Evolutionary conservation across 2,888 invertebrate species (phyloP).

Genomic region (Baccha elongata): DNA sequence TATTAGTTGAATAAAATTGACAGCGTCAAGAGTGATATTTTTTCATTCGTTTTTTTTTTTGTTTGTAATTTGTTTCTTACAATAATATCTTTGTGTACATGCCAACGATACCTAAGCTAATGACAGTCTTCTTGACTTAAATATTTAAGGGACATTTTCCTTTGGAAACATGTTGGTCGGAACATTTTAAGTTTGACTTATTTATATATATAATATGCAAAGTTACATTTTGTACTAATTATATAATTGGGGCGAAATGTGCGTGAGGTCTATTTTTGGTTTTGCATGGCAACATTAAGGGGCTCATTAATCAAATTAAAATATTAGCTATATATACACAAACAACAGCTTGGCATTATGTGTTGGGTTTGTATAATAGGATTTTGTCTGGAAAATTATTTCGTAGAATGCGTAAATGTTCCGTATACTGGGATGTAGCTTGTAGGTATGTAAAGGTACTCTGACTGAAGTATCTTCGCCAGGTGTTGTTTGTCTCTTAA

Average conservation of each 20-base stretch:
- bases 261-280: conserved; percentile 15
- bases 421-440: too few species aligned
- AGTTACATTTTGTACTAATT: neutral
- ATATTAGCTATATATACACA: conserved; percentile 1
- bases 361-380: neutral
- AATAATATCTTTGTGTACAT: neutral
- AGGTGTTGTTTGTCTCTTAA: too few species aligned
- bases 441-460: too few species aligned
- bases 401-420: too few species aligned
- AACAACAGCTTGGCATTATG: neutral
- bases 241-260: conserved; percentile 12
- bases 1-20: conserved; percentile 23
- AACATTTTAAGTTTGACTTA: too few species aligned
- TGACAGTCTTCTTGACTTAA: neutral
- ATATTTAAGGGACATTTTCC: neutral
- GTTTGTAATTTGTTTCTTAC: neutral
- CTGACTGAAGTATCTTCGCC: too few species aligned
- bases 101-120: too few species aligned
- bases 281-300: neutral
- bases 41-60: neutral
- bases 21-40: neutral
- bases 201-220: too few species aligned
- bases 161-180: neutral
- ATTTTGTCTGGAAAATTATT: too few species aligned
- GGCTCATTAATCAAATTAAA: conserved; percentile 22